Evolutionary conservation across 2,113 vertebrate genomes (phyloP), one percentile per base, ranked within the genome.

Genomic region (Laticauda laticaudata): DNA sequence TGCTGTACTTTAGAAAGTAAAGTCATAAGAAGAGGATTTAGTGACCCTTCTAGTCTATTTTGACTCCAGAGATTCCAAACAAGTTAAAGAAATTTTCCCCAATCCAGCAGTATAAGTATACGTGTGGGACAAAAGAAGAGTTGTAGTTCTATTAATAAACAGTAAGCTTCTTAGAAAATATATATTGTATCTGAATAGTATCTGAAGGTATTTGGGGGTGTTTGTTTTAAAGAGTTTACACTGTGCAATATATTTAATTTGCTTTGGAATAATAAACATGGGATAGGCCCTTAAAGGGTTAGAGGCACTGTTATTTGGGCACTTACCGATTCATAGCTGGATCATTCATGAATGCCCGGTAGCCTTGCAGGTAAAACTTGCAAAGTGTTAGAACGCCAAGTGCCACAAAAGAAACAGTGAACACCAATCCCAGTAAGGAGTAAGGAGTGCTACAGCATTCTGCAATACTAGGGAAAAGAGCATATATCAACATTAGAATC

Each of bases 311-410:
- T 10, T 7, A n/a, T 90, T 1, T 29, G 18, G 48, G 87, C 91
- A n/a, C 95, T 95, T 88, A 99, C 99, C 99, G 98, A 95, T 99
- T 99, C 99, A 99, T 99, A 95, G 98, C 98, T 94, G 99, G 99
- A 97, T 99, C 99, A 48, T 99, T 99, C 98, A 99, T 99, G 96
- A 99, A 99, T 0, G 99, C 99, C 89, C 99, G 97, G 94, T 99
- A 99, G 87, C 99, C 99, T 94, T 99, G 99, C 95, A 99, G 97
- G 97, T 99, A 99, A 96, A 99, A 99, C 97, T 99, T 99, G 98
- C 99, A 99, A 96, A 99, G 98, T 1, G 99, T 99, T 94, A 99
- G 97, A 94, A 99, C 99, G 55, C 99, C 99, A 97, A 99, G 96
- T 51, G 99, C 99, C 59, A 99, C 98, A 92, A 99, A 99, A 48